These are phyloP conservation scores for Dromiciops gliroides DNA, from an alignment of 2,113 vertebrate genomes.

Conservation along the genomic window DNA sequence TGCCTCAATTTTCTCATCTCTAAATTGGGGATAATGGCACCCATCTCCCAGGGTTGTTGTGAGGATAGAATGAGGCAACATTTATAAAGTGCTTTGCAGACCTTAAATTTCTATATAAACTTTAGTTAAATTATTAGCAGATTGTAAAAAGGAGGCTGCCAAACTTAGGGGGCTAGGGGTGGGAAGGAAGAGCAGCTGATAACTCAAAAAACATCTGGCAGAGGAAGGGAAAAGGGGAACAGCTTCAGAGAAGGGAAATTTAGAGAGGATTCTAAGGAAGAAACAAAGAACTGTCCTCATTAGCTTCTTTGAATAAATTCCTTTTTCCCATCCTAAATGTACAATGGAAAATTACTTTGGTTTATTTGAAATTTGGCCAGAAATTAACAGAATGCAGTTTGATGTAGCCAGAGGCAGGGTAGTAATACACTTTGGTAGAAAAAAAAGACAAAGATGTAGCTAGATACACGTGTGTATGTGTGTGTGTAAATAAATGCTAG, in stretches of 20 bases:
- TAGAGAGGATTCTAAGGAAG: background rate
- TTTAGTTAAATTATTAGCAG: too few species aligned
- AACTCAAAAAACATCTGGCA: background rate
- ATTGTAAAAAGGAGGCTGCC: too few species aligned
- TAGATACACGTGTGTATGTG: too few species aligned
- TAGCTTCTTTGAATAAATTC: background rate
- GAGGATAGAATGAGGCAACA: too few species aligned
- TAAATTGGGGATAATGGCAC: too few species aligned
- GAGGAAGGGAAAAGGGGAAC: background rate
- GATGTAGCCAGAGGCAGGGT: constrained; percentile 10
- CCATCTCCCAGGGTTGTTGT: too few species aligned
- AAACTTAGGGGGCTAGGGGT: too few species aligned
- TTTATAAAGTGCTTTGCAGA: too few species aligned
- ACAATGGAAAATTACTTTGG: constrained; percentile 38
- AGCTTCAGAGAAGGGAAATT: background rate
- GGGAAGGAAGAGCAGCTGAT: constrained; percentile 4
- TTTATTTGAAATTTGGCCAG: constrained; percentile 19
- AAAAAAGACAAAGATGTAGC: background rate
- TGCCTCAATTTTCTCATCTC: too few species aligned
- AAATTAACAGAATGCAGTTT: background rate
- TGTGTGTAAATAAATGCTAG: too few species aligned
- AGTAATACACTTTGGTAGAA: background rate
- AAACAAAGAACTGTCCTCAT: background rate
- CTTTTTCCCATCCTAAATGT: constrained; percentile 35
- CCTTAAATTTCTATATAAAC: too few species aligned